phyloP scores from a whole-genome alignment of 2,888 invertebrate species.

The Sturmia bella region DNA sequence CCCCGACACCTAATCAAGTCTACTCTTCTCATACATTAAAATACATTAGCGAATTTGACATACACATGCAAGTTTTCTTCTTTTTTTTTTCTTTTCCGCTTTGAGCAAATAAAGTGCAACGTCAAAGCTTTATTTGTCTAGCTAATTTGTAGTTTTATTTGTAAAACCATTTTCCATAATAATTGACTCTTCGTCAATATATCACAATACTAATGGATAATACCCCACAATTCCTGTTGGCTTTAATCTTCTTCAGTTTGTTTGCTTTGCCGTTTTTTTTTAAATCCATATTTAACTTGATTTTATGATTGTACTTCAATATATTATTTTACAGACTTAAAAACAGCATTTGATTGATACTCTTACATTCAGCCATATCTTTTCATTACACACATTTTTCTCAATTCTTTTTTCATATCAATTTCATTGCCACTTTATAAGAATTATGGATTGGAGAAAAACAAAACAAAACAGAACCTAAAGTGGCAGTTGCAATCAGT shows the following conservation, averaged over 20 bases:
- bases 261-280: slow-evolving; percentile 28
- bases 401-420: background rate
- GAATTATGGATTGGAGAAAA: slow-evolving; percentile 24
- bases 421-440: slow-evolving; percentile 61
- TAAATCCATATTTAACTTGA: slow-evolving; percentile 39
- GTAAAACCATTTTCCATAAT: slow-evolving; percentile 54
- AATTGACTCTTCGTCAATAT: slow-evolving; percentile 41
- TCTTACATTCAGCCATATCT: slow-evolving; percentile 13
- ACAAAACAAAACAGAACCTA: slow-evolving; percentile 31
- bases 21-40: no score
- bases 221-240: background rate
- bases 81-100: background rate
- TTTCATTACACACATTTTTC: slow-evolving; percentile 4
- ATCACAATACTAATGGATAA: slow-evolving; percentile 26
- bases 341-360: slow-evolving; percentile 15
- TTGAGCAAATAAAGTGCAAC: no score
- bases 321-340: slow-evolving; percentile 26
- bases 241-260: background rate
- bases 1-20: no score
- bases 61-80: background rate
- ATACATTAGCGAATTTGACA: no score
- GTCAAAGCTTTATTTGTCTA: slow-evolving; percentile 41
- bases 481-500: slow-evolving; percentile 70
- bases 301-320: slow-evolving; percentile 45
- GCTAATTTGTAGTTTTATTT: slow-evolving; percentile 52